Evolutionary conservation across 1,140 invertebrate genomes (phyloP).

Genomic region (Bilobella aurantiaca): DNA sequence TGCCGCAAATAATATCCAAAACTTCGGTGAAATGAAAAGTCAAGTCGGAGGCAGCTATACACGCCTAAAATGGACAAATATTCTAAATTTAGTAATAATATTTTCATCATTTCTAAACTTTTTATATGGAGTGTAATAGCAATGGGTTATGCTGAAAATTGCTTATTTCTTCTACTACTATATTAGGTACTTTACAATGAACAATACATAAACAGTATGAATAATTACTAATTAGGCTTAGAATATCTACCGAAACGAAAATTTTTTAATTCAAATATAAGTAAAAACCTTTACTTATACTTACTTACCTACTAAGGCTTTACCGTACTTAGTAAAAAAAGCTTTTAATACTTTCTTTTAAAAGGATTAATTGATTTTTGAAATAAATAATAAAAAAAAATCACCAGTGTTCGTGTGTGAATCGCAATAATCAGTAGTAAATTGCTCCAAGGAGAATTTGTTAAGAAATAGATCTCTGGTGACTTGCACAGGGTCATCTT

Average conservation of each 20-base stretch:
- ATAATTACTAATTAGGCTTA: too few species aligned
- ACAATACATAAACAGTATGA: too few species aligned
- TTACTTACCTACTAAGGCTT: too few species aligned
- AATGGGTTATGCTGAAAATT: background rate
- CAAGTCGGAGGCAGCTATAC: slow-evolving; percentile 47
- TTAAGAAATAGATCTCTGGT: slow-evolving; percentile 39
- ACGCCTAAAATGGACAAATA: slow-evolving; percentile 43
- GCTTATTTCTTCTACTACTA: background rate
- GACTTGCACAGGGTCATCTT: slow-evolving; percentile 38
- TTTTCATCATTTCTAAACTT: too few species aligned
- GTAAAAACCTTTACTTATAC: too few species aligned
- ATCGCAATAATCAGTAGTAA: slow-evolving; percentile 43
- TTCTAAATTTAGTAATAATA: too few species aligned
- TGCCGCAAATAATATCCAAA: slow-evolving; percentile 49
- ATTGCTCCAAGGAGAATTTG: slow-evolving; percentile 40
- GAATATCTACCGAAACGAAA: too few species aligned
- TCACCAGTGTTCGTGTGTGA: slow-evolving; percentile 44
- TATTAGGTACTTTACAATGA: too few species aligned
- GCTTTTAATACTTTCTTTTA: background rate
- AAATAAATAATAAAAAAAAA: slow-evolving; percentile 6
- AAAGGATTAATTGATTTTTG: slow-evolving; percentile 8
- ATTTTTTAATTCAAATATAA: too few species aligned
- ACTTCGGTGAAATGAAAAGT: slow-evolving; percentile 44
- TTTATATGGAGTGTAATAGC: too few species aligned
- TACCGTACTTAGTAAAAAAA: background rate